Conservation (phyloP, 2,888 invertebrate genomes). For the Noctua pronuba region DNA sequence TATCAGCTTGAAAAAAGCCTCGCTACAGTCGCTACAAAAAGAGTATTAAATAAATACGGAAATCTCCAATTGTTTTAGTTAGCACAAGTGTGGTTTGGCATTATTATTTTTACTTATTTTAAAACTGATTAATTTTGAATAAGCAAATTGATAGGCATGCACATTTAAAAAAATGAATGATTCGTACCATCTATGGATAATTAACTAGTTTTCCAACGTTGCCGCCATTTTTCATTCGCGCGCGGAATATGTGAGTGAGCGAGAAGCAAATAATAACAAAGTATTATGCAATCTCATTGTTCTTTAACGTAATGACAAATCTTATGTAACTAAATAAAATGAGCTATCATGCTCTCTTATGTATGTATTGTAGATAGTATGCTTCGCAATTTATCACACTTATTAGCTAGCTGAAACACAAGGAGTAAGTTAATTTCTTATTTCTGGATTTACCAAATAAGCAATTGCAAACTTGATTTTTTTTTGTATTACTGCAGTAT, state of each 20-base stretch:
- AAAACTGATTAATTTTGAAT: not conserved
- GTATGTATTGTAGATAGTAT: not conserved
- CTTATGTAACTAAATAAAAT: slow-evolving; percentile 22
- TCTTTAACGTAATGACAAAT: not conserved
- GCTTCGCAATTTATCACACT: not conserved
- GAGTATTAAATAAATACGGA: not conserved
- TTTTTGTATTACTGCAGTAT: not conserved
- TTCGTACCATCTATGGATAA: not conserved
- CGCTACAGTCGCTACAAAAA: too few species aligned
- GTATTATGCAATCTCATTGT: slow-evolving; percentile 22
- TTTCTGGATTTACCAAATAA: not conserved
- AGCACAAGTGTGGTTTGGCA: not conserved
- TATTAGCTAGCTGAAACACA: not conserved
- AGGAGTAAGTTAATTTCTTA: not conserved
- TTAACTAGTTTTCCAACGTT: not conserved
- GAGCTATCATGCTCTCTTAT: not conserved
- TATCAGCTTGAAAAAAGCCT: too few species aligned
- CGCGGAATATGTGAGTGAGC: not conserved
- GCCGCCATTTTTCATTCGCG: not conserved
- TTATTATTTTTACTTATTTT: not conserved
- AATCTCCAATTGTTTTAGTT: not conserved
- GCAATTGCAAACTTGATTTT: not conserved
- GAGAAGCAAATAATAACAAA: slow-evolving; percentile 27
- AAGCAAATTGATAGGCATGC: not conserved
- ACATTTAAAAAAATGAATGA: too few species aligned